Evolutionary conservation across 2,888 invertebrate genomes (phyloP), one percentile per base, ranked within the genome.

Genomic region (Acronicta leporina): DNA sequence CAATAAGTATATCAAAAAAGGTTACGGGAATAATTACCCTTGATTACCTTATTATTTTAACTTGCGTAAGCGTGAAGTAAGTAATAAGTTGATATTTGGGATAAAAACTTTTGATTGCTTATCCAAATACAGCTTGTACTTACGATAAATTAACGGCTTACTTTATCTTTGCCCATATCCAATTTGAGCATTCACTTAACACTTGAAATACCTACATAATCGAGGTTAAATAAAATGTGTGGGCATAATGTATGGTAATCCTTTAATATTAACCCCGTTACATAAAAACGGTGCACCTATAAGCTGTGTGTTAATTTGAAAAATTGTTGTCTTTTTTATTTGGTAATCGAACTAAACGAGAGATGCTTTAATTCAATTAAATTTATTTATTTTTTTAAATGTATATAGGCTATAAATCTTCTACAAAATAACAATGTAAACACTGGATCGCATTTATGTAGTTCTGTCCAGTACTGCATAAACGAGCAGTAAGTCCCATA

Each of bases 21-120:
- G 11, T 45, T 35, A 56, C 56, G 25, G 56, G 16, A 67, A 52
- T 65, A 45, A 60, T 56, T 52, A 16, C 16, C 30, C 30, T 54
- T 53, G 40, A 72, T 72, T 60, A 53, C 55, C 40, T n/a, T n/a
- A n/a, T n/a, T n/a, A n/a, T 54, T 43, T 64, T 60, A 43, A 63
- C 46, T 68, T 73, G 42, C 35, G 46, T 52, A 42, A 73, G n/a
- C 30, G 30, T 46, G 9, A 35, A 42, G 61, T 45, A 46, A 55
- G 60, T 68, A 46, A 61, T 50, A 67, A 53, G 16, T 57, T 53
- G 64, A 57, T 65, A 58, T 42, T 59, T 54, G 40, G 43, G 45
- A 35, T 44, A 48, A 50, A 51, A 42, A 8, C 1, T 45, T 44
- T 71, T 56, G 73, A 68, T 61, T 50, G 53, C 55, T 43, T 50